phyloP scores from a whole-genome alignment of 1,140 invertebrate species.

The Chironomus striatipennis region DNA sequence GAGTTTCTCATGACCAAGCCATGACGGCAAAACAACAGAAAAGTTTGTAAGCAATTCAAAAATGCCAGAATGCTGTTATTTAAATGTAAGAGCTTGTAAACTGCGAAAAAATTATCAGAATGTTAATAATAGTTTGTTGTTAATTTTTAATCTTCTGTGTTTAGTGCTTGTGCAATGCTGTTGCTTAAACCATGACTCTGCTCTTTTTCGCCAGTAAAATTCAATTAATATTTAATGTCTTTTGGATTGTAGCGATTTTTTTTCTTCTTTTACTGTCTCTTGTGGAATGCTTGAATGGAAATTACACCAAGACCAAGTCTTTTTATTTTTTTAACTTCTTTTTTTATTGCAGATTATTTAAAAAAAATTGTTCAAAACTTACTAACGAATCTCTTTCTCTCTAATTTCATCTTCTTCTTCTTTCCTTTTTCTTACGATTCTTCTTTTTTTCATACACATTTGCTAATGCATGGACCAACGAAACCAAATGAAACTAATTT shows the following conservation, averaged over 20 bases:
- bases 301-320: background rate
- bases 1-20: background rate
- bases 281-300: background rate
- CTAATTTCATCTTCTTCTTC: background rate
- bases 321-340: background rate
- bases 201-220: background rate
- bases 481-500: too few species aligned
- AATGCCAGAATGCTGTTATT: slow-evolving; percentile 4
- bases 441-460: too few species aligned
- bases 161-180: background rate
- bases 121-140: slow-evolving; percentile 3
- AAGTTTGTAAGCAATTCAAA: background rate
- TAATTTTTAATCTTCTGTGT: slow-evolving; percentile 9
- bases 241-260: slow-evolving; percentile 19
- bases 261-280: too few species aligned
- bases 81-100: slow-evolving; percentile 9
- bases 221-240: slow-evolving; percentile 23
- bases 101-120: slow-evolving; percentile 4
- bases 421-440: background rate
- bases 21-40: background rate
- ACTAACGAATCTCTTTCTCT: background rate
- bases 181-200: background rate
- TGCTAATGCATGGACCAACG: too few species aligned
- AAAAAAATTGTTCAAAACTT: background rate
- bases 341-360: slow-evolving; percentile 6